Evolutionary conservation across 1,140 invertebrate genomes (phyloP).

Genomic region (Sycobia sp.): DNA sequence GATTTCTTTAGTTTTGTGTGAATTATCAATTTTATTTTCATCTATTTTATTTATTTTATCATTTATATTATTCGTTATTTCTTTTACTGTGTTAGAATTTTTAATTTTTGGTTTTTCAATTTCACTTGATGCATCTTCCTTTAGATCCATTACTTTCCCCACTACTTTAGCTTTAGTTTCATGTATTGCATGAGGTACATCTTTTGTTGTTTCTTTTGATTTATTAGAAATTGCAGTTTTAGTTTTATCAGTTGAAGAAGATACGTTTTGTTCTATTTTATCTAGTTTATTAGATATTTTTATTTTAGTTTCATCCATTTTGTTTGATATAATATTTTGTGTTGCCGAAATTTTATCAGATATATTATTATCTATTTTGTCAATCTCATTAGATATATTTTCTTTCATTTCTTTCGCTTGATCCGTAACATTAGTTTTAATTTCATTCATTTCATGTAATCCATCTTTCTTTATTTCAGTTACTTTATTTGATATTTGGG

Average conservation of each 20-base stretch:
- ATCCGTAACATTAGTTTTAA: too few species aligned
- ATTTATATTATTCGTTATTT: not conserved
- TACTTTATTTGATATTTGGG: too few species aligned
- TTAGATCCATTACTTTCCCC: too few species aligned
- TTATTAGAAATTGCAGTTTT: too few species aligned
- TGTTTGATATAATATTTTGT: not conserved
- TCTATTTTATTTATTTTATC: conserved; percentile 1
- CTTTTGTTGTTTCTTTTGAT: too few species aligned
- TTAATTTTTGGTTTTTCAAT: not conserved
- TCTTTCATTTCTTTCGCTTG: conserved; percentile 6
- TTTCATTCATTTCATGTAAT: too few species aligned
- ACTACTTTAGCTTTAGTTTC: too few species aligned
- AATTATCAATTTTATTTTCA: not conserved
- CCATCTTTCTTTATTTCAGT: too few species aligned
- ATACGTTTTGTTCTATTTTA: not conserved
- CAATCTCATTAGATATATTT: not conserved
- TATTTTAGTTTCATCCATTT: not conserved
- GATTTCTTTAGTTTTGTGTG: not conserved
- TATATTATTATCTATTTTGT: not conserved
- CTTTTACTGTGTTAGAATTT: not conserved
- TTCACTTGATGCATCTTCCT: too few species aligned
- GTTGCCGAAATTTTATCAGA: not conserved
- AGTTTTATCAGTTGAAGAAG: not conserved
- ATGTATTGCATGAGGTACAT: too few species aligned
- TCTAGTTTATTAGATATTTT: not conserved